Evolutionary conservation across 2,113 vertebrate genomes (phyloP).

Genomic region (Lophura nycthemera): DNA sequence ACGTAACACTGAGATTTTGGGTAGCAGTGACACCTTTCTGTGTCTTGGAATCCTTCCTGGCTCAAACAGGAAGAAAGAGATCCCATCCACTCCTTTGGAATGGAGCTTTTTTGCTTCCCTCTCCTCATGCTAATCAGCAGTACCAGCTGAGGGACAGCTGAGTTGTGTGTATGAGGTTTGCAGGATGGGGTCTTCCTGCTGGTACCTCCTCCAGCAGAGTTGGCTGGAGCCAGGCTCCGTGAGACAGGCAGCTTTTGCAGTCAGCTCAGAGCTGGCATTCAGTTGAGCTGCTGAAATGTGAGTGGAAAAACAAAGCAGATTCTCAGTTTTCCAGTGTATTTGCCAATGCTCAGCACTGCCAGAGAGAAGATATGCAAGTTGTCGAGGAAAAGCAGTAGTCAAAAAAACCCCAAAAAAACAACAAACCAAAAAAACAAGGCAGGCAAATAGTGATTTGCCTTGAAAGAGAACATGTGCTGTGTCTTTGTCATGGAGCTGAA

Average conservation of each 20-base stretch:
- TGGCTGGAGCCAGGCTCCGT: accelerated
- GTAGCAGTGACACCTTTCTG: neutral
- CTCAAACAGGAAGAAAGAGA: neutral
- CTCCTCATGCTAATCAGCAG: neutral
- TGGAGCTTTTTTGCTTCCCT: neutral
- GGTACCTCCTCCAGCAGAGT: neutral
- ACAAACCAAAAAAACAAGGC: neutral
- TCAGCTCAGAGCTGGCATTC: neutral
- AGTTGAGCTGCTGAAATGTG: slow-evolving; percentile 6
- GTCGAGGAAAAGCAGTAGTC: neutral
- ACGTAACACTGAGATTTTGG: neutral
- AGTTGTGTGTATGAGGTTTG: neutral
- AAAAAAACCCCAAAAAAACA: neutral
- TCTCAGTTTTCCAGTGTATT: neutral
- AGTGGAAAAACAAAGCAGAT: slow-evolving; percentile 4
- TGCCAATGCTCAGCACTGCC: slow-evolving; percentile 3
- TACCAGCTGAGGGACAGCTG: neutral
- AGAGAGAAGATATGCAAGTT: neutral
- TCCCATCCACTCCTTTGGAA: neutral
- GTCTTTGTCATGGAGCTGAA: slow-evolving; percentile 35
- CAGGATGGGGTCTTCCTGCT: neutral
- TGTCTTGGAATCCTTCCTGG: neutral
- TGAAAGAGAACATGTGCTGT: slow-evolving; percentile 14
- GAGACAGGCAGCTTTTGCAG: neutral
- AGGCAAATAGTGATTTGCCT: neutral